Conservation (phyloP, 92 coral and sea anemone species). For the Meandrina meandrites region DNA sequence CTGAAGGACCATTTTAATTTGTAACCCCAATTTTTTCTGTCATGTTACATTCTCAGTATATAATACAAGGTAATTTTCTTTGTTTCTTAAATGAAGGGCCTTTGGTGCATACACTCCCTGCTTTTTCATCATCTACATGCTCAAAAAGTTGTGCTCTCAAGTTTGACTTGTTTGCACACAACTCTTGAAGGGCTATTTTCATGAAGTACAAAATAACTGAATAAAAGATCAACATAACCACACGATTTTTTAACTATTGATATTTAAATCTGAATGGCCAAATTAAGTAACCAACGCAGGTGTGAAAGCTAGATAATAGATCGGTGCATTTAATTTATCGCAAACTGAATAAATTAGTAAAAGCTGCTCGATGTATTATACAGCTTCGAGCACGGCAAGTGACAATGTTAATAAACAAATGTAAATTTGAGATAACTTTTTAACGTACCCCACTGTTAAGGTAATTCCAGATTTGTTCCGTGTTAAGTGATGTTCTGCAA, state of each 20-base stretch:
- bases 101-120: no score
- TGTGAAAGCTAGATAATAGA: not conserved
- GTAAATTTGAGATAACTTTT: not conserved
- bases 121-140: no score
- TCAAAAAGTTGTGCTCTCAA: no score
- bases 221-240: not conserved
- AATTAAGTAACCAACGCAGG: not conserved
- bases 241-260: not conserved
- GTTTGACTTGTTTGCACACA: no score
- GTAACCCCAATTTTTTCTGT: no score
- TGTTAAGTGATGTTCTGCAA: conserved; percentile 13
- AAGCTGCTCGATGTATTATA: not conserved
- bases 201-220: no score
- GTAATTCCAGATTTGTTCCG: conserved; percentile 35
- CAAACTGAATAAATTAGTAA: not conserved
- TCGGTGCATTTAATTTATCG: not conserved
- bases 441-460: conserved; percentile 21
- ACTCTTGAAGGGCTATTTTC: no score
- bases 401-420: not conserved
- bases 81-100: no score
- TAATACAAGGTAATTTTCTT: no score
- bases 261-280: not conserved
- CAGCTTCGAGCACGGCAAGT: not conserved
- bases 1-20: no score
- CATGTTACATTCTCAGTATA: no score